Evolutionary conservation across 2,888 invertebrate genomes (phyloP).

Genomic region (Muscina levida): DNA sequence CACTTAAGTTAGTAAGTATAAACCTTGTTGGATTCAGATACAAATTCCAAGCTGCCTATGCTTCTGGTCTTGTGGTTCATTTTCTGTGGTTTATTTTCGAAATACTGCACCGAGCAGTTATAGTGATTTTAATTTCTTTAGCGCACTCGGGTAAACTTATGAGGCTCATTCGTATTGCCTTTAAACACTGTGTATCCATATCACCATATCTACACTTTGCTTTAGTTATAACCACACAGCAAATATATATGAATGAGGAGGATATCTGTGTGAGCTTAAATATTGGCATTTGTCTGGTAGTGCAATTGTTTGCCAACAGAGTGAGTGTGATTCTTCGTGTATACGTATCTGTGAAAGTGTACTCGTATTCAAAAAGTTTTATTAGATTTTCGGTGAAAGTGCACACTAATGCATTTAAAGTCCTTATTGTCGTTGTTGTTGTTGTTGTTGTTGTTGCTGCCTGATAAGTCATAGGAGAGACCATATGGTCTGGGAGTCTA

Average conservation of each 20-base stretch:
- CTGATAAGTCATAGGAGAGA: slow-evolving; percentile 14
- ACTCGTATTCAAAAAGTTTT: slow-evolving; percentile 40
- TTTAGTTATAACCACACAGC: not conserved
- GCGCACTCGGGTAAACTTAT: too few species aligned
- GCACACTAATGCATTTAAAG: slow-evolving; percentile 59
- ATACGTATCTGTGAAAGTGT: not conserved
- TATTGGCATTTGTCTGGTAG: slow-evolving; percentile 43
- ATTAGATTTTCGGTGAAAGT: slow-evolving; percentile 58
- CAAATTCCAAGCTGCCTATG: too few species aligned
- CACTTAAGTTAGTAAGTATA: too few species aligned
- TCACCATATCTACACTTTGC: not conserved
- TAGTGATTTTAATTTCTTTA: too few species aligned
- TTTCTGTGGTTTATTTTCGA: too few species aligned
- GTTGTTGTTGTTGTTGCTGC: not conserved
- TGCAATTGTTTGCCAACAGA: too few species aligned
- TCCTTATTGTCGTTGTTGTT: not conserved
- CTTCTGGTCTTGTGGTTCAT: too few species aligned
- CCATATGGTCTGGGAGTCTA: not conserved
- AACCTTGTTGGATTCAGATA: too few species aligned
- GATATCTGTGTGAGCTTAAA: slow-evolving; percentile 29
- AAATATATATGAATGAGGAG: not conserved
- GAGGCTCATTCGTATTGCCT: too few species aligned
- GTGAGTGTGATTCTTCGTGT: too few species aligned
- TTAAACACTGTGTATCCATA: not conserved
- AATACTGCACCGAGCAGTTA: too few species aligned